phyloP scores from a whole-genome alignment of 2,797 vertebrate genomes.

The Tokudaia tokunoshimensis region DNA sequence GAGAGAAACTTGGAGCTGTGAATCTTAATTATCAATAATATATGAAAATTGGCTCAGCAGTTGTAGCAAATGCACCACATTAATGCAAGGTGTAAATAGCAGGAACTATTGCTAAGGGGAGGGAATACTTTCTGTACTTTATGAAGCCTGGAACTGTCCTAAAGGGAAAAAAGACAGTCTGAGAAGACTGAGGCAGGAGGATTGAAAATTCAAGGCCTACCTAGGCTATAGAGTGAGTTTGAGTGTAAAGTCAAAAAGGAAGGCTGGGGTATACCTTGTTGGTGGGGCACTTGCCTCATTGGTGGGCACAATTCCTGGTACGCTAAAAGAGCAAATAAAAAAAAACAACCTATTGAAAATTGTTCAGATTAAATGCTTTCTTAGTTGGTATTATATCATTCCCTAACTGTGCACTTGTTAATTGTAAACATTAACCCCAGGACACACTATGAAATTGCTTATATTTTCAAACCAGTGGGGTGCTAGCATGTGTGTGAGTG shows the following conservation, averaged over 20 bases:
- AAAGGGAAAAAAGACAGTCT: neutral
- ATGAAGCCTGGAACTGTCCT: neutral
- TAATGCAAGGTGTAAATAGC: neutral
- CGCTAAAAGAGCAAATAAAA: neutral
- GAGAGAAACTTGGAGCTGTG: neutral
- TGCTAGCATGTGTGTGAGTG: neutral
- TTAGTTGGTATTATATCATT: neutral
- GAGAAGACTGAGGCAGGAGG: neutral
- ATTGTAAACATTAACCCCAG: constrained; percentile 13
- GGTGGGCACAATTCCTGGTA: no score
- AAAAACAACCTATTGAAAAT: neutral
- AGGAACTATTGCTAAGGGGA: neutral
- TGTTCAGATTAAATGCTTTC: constrained; percentile 15
- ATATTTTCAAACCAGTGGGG: neutral
- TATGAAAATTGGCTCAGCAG: neutral
- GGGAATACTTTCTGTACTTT: neutral
- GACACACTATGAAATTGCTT: neutral
- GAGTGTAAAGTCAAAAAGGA: neutral
- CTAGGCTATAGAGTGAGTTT: neutral
- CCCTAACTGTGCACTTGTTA: neutral
- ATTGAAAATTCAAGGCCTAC: neutral
- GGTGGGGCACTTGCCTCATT: neutral
- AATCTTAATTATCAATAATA: neutral
- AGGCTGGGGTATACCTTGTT: neutral
- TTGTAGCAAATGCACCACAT: neutral